Evolutionary conservation across 1,140 invertebrate species (phyloP).

Genomic region (Leptinotarsa undecemlineata): DNA sequence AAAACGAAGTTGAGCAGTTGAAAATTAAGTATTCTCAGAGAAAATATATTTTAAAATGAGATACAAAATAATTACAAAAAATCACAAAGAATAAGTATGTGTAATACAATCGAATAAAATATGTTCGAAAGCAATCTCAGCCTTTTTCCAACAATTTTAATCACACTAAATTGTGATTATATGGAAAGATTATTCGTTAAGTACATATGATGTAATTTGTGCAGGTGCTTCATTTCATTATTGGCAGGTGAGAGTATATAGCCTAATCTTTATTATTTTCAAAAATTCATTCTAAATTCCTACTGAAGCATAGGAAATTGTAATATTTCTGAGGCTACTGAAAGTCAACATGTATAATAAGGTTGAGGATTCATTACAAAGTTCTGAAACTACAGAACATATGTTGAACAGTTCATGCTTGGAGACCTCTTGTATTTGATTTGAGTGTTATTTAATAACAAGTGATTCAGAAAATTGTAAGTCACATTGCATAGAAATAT

Average conservation of each 20-base stretch:
- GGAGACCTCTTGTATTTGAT: no score
- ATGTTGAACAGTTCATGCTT: no score
- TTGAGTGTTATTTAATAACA: no score
- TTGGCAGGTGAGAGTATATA: conserved; percentile 11
- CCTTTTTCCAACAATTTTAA: background rate
- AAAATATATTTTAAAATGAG: no score
- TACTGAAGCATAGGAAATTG: background rate
- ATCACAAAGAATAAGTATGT: background rate
- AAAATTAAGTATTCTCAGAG: background rate
- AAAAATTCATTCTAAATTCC: conserved; percentile 1
- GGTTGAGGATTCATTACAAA: background rate
- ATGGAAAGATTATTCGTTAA: background rate
- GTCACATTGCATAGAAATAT: no score
- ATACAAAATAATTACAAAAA: background rate
- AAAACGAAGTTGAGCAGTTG: background rate
- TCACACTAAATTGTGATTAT: background rate
- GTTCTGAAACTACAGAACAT: no score
- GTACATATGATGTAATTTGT: conserved; percentile 16
- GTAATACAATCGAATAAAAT: background rate
- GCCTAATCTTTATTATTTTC: background rate
- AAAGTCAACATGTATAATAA: conserved; percentile 7
- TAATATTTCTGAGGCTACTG: no score
- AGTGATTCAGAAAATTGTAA: no score
- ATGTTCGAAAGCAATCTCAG: background rate
- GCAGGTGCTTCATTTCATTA: conserved; percentile 10